Evolutionary conservation across 2,888 invertebrate species (phyloP).

Genomic region (Ochropleura plecta): DNA sequence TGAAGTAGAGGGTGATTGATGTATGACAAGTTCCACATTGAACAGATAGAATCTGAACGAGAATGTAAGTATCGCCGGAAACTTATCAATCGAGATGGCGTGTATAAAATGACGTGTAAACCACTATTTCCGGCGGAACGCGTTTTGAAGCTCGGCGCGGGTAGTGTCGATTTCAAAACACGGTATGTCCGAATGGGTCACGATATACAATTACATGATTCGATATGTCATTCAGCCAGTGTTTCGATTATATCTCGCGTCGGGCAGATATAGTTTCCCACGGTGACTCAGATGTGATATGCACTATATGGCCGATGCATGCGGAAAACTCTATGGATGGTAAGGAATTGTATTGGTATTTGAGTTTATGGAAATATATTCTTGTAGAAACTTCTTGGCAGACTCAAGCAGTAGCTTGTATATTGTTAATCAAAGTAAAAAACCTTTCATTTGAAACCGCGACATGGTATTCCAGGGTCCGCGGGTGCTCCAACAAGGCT

Average conservation of each 20-base stretch:
- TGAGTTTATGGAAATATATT: neutral
- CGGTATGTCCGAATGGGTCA: conserved; percentile 70
- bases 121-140: conserved; percentile 75
- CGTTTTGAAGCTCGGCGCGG: conserved; percentile 57
- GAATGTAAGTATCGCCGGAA: conserved; percentile 70
- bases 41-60: conserved; percentile 63
- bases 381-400: no score
- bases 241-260: conserved; percentile 74
- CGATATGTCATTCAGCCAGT: conserved; percentile 75
- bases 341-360: conserved; percentile 28
- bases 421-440: neutral
- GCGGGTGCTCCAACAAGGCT: conserved; percentile 12
- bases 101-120: conserved; percentile 74
- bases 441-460: neutral
- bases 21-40: conserved; percentile 64
- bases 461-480: neutral
- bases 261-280: conserved; percentile 75
- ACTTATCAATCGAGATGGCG: conserved; percentile 74
- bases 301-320: conserved; percentile 40
- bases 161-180: conserved; percentile 73
- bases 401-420: neutral
- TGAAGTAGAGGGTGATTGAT: conserved; percentile 56
- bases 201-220: conserved; percentile 75
- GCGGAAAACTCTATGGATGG: conserved; percentile 49
- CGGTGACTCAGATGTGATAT: conserved; percentile 68